Conservation (phyloP, 2,888 invertebrate species). For the Dasysyrphus tricinctus region DNA sequence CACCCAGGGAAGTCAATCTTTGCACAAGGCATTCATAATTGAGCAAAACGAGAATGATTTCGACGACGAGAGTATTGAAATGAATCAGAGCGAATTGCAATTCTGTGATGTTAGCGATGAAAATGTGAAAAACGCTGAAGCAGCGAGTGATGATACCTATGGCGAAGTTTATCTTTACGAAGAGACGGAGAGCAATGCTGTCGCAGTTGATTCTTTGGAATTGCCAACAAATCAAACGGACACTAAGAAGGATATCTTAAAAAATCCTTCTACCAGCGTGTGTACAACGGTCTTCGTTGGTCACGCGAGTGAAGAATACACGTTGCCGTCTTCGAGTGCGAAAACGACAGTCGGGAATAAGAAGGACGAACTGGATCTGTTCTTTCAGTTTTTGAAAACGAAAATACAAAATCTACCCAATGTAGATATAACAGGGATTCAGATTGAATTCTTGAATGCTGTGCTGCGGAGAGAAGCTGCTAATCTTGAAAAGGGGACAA, state of each 20-base stretch:
- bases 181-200: constrained; percentile 78
- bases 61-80: constrained; percentile 80
- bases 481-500: neutral
- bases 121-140: constrained; percentile 78
- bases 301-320: neutral
- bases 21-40: constrained; percentile 72
- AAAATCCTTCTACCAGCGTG: neutral
- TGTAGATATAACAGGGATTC: constrained; percentile 81
- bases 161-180: constrained; percentile 81
- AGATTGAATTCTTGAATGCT: constrained; percentile 81
- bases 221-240: neutral
- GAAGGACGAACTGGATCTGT: constrained; percentile 81
- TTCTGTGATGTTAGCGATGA: constrained; percentile 78
- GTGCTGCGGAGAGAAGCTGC: constrained; percentile 80
- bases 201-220: constrained; percentile 49
- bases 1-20: neutral
- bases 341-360: neutral
- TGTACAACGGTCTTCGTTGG: neutral
- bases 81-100: constrained; percentile 57
- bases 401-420: constrained; percentile 81
- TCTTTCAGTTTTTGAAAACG: constrained; percentile 81
- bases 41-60: constrained; percentile 80
- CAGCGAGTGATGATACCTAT: constrained; percentile 76
- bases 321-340: neutral
- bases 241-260: neutral